These are phyloP conservation scores for Actinia tenebrosa DNA, from an alignment of 64 coral and sea anemone genomes.

Conservation along the genomic window DNA sequence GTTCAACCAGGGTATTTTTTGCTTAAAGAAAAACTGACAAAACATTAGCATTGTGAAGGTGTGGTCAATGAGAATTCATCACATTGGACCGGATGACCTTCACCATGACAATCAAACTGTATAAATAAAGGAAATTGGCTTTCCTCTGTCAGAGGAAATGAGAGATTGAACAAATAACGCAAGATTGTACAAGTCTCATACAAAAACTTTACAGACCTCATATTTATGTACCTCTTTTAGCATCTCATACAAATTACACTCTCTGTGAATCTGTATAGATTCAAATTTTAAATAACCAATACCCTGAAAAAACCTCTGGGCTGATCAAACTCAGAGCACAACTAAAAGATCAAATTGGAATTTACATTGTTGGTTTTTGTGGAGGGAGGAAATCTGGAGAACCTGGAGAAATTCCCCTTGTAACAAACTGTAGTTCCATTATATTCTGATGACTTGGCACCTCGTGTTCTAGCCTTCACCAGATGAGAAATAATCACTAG, in stretches of 20 bases:
- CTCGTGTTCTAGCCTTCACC: too few species aligned
- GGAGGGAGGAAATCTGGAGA: too few species aligned
- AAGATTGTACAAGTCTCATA: neutral
- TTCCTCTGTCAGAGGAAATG: neutral
- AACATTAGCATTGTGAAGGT: neutral
- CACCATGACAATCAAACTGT: neutral
- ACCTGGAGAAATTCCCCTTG: too few species aligned
- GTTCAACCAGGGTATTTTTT: neutral
- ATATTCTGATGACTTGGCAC: too few species aligned
- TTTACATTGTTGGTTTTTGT: too few species aligned
- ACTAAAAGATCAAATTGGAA: too few species aligned
- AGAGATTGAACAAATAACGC: neutral
- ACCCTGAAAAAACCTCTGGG: too few species aligned
- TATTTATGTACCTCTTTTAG: neutral
- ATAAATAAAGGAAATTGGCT: neutral
- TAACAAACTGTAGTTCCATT: too few species aligned
- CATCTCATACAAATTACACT: neutral
- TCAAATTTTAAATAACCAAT: neutral
- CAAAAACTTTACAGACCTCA: neutral
- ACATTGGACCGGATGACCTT: neutral
- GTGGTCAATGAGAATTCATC: neutral
- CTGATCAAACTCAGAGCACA: too few species aligned
- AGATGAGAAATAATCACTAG: too few species aligned
- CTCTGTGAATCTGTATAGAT: neutral
- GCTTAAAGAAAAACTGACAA: slow-evolving; percentile 2